Evolutionary conservation across 2,797 vertebrate species (phyloP), one percentile per base, ranked within the genome.

Genomic region (Rhabdomys pumilio): DNA sequence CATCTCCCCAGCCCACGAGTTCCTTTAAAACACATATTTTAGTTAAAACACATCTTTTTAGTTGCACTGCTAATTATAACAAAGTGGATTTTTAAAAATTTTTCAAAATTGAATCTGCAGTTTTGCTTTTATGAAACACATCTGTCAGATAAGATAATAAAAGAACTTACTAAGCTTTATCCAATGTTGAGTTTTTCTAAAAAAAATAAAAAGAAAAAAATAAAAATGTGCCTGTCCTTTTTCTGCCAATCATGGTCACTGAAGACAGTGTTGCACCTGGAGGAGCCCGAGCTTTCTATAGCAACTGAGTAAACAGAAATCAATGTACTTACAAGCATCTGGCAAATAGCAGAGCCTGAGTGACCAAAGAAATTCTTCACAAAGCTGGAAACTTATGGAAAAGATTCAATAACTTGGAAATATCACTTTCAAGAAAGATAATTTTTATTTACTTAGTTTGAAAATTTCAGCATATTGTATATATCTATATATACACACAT

Each of bases 291-390:
- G 15, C 38, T 61, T 50, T 38, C 22, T 41, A 20, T 31, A 90
- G 88, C 76, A 90, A 53, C 7, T 79, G 65, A 95, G 8, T 41
- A 29, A 95, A 91, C 88, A 92, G 67, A 89, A 96, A 91, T 79
- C 22, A 67, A n/a, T 17, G 17, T 8, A 2, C n/a, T 94, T 63
- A 41, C 67, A 87, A 83, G 9, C 19, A 69, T 15, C 57, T 53
- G 14, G 34, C 31, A 65, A 15, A 59, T 44, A 47, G 69, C 34
- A 67, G 19, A 69, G 8, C 10, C 53, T 85, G 65, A n/a, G n/a
- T 34, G 73, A 83, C n/a, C 20, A 75, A 83, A 17, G 63, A 55
- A 63, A 69, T 82, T 94, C 63, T 93, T 86, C 20, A 50, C 22
- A 6, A 38, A 79, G n/a, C 26, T 89, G 26, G 24, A 93, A 90